Evolutionary conservation across 37 sponge, comb jelly and placozoan species (phyloP), one percentile per base, ranked within the genome.

Genomic region (Mnemiopsis leidyi): DNA sequence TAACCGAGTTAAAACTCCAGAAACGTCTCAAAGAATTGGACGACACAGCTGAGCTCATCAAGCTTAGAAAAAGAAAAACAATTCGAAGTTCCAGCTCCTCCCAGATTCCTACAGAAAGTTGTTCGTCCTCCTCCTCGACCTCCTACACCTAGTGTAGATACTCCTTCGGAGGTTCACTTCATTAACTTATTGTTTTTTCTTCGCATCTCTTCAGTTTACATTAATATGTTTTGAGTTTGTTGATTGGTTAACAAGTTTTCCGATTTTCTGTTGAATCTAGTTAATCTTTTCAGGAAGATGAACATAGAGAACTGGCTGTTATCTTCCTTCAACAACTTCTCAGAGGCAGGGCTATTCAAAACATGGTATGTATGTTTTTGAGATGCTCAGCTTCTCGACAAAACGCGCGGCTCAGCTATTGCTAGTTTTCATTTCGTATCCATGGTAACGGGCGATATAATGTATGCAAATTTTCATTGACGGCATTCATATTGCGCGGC

Each of bases 91-190:
- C 40, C 33, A 13, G 61, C 90, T 92, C 96, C 97, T 2, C 94
- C 96, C 32, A 76, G 98, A 0, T 92, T 96, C 61, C 94, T 98
- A 35, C 95, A 97, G 95, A 94, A 90, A 28, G 95, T 98, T 37
- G 98, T 95, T 76, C 96, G 97, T 92, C 96, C 96, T 21, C 77
- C 94, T 31, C 97, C 98, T 37, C 95, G 98, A 30, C 98, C 98
- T 33, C 96, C 98, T 32, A 98, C 98, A 20, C 98, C 98, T 25
- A 96, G 95, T 26, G 93, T 96, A 31, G 92, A 93, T 30, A 36
- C 71, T 24, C 93, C 93, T 20, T 32, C 36, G 61, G 85, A 39
- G 38, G 95, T 95, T 94, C 1, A 29, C 13, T 48, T 48, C 13
- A 48, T 13, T 48, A n/a, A n/a, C n/a, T n/a, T n/a, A n/a, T n/a